Evolutionary conservation across 2,113 vertebrate genomes (phyloP), one percentile per base, ranked within the genome.

Genomic region (Macheiramphus alcinus): DNA sequence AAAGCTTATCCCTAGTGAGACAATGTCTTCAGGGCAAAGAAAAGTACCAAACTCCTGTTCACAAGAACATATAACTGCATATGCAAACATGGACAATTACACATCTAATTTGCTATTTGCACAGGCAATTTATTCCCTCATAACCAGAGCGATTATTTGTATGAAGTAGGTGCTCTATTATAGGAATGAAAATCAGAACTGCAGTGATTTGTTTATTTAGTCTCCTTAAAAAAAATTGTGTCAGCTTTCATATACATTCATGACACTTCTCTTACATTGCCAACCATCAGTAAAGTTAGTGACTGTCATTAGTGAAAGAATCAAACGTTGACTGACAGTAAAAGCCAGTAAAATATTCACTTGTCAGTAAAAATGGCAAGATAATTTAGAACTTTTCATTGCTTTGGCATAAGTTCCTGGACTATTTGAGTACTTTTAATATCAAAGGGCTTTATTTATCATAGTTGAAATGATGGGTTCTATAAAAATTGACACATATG

Each of bases 371-470:
- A 95, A 97, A 91, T 90, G 73, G 93, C 89, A 96, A 91, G 94
- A 94, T 95, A 95, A 97, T 96, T 96, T 88, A 91, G 91, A 97
- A 97, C 89, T 97, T 96, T 95, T 82, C 86, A 66, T 87, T 95
- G 70, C 76, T 97, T 97, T 95, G 89, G 80, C 89, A 88, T 85
- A 91, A 95, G 78, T 93, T 96, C 38, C 80, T 97, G 94, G 86
- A 93, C 95, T 94, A 75, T 93, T 48, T 91, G 62, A 89, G 86
- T 81, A 95, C 27, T 95, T 97, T 85, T 91, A 91, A 87, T 93
- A 97, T 82, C 48, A 62, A 92, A 89, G 27, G 52, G 25, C 56
- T 94, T 95, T 93, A 92, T 93, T 94, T 96, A 82, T 87, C 36
- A 50, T 62, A 87, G 62, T 58, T 89, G 48, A 91, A 97, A 94